Percentiles rank a stretch among this genome's conserved stretches.
These are phyloP conservation scores for Raja brachyura DNA, from an alignment of 2,113 vertebrate genomes.

Conservation along the genomic window DNA sequence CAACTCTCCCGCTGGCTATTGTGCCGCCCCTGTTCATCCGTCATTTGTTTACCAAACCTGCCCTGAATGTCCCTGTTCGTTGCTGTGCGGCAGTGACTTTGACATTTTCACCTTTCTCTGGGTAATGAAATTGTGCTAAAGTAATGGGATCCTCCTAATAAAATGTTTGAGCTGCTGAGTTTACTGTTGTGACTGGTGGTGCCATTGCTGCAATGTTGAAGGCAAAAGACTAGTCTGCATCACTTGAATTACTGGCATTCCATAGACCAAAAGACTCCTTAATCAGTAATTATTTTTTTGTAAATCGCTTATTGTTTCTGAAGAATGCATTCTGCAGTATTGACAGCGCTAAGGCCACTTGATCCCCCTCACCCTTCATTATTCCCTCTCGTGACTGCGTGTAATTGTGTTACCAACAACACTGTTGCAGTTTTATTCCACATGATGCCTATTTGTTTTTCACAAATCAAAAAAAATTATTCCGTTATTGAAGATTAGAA, in stretches of 20 bases:
- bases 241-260: constrained; percentile 18
- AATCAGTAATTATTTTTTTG: neutral
- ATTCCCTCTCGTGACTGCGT: neutral
- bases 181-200: neutral
- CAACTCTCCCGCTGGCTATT: too few relatives aligned
- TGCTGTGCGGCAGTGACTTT: too few relatives aligned
- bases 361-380: neutral
- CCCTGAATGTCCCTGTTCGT: too few relatives aligned
- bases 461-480: neutral
- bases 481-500: neutral
- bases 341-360: neutral
- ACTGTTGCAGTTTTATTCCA: neutral
- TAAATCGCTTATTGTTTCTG: neutral
- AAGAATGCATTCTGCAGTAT: neutral
- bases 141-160: neutral
- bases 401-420: neutral
- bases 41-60: too few relatives aligned
- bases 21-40: too few relatives aligned
- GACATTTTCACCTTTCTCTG: neutral
- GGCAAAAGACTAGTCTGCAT: neutral
- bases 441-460: neutral
- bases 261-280: neutral
- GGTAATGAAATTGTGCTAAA: neutral
- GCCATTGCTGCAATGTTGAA: neutral
- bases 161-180: neutral